These are phyloP conservation scores for Penelope pileata DNA, from an alignment of 2,113 vertebrate genomes.

Conservation along the genomic window DNA sequence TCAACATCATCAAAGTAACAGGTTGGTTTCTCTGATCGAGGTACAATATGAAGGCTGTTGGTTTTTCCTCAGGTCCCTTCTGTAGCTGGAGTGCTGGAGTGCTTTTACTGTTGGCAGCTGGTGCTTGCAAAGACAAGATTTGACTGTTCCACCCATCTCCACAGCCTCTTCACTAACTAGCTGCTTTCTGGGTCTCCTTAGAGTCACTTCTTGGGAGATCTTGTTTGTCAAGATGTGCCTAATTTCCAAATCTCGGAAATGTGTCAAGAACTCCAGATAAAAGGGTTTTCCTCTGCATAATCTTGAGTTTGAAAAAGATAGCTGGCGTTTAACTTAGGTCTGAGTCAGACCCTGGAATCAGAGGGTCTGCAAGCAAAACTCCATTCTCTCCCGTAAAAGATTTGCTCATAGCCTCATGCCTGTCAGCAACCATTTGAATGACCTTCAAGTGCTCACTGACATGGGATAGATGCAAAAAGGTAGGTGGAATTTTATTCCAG, in stretches of 20 bases:
- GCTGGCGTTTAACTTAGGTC: background rate
- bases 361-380: background rate
- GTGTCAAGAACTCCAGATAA: background rate
- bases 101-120: background rate
- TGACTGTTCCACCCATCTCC: background rate
- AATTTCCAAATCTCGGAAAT: background rate
- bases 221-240: background rate
- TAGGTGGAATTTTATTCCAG: background rate
- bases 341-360: background rate
- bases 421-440: background rate
- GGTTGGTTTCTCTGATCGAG: background rate
- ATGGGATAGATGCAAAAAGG: background rate
- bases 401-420: fast-evolving
- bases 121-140: background rate
- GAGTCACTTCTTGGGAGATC: background rate
- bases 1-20: background rate
- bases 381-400: background rate
- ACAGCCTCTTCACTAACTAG: background rate
- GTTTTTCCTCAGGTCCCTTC: background rate
- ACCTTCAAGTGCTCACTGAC: background rate
- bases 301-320: background rate
- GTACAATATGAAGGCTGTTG: background rate
- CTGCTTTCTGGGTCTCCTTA: background rate
- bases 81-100: background rate
- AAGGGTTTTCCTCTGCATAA: background rate